A percentile compares a stretch with the other conserved stretches of the same genome.
Conservation (phyloP, 2,888 invertebrate species). For the Tricholauxania praeusta region DNA sequence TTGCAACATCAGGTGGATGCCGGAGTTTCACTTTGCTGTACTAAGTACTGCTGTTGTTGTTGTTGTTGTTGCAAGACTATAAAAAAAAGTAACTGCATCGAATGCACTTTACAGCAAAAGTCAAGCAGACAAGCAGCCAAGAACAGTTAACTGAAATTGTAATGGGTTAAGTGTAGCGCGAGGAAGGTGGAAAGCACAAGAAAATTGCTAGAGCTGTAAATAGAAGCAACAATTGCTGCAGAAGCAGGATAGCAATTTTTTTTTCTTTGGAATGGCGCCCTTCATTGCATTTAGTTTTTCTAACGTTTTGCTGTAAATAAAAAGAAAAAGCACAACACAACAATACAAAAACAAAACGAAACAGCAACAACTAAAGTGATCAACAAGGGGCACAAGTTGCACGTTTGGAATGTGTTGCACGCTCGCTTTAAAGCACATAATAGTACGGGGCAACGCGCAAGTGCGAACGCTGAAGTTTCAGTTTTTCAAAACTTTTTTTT, state of each 20-base stretch:
- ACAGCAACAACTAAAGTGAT: too few relatives aligned
- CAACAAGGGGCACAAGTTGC: not conserved
- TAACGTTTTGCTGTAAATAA: not conserved
- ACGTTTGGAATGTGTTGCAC: constrained; percentile 20
- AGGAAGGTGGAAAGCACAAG: not conserved
- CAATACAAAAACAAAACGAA: too few relatives aligned
- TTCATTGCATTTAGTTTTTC: constrained; percentile 12
- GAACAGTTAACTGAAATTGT: constrained; percentile 22
- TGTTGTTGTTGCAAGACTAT: not conserved
- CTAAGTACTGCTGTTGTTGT: not conserved
- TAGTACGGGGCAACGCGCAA: constrained; percentile 13
- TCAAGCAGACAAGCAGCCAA: not conserved
- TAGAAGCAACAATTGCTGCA: not conserved
- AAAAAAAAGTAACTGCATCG: not conserved
- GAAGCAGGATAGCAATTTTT: constrained; percentile 19
- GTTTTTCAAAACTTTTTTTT: not conserved
- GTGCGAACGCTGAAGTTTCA: not conserved
- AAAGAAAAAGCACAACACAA: too few relatives aligned
- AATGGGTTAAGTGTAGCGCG: not conserved
- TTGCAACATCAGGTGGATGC: constrained; percentile 42
- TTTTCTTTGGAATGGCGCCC: not conserved
- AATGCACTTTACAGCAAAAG: constrained; percentile 11
- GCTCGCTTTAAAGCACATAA: constrained; percentile 12
- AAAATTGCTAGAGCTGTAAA: not conserved
- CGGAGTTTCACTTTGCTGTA: constrained; percentile 19